Percentiles rank a stretch among this genome's conserved stretches.
These are phyloP conservation scores for Caloenas nicobarica DNA, from an alignment of 2,113 vertebrate species.

Conservation along the genomic window DNA sequence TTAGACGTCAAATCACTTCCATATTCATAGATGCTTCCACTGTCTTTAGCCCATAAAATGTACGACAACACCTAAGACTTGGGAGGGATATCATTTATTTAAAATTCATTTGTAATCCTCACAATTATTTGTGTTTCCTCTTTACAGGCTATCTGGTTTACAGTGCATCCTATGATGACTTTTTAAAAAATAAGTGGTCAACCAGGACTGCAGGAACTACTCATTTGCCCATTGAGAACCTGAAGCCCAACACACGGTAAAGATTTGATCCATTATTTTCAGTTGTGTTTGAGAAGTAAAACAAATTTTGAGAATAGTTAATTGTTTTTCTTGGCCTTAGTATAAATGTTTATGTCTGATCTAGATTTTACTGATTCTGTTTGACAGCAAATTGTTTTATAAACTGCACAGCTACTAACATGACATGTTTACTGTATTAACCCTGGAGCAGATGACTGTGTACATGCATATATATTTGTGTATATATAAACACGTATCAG, in stretches of 20 bases:
- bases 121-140: background rate
- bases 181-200: conserved; percentile 95
- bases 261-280: background rate
- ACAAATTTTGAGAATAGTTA: background rate
- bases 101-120: background rate
- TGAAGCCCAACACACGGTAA: conserved; percentile 97
- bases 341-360: background rate
- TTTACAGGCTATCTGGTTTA: conserved; percentile 91
- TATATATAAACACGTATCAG: background rate
- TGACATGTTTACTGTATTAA: background rate
- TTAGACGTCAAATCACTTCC: background rate
- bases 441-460: background rate
- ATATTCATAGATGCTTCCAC: background rate
- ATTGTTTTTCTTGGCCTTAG: background rate
- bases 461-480: background rate
- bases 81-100: background rate
- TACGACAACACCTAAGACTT: background rate
- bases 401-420: background rate
- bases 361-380: background rate
- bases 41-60: background rate
- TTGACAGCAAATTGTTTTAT: background rate
- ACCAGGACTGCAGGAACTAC: conserved; percentile 80
- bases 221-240: conserved; percentile 92
- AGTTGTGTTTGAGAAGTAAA: background rate
- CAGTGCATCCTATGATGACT: conserved; percentile 95